A percentile compares a stretch with the other conserved stretches of the same genome.
phyloP scores from a whole-genome alignment of 2,113 vertebrate species.

The Pontoporia blainvillei region DNA sequence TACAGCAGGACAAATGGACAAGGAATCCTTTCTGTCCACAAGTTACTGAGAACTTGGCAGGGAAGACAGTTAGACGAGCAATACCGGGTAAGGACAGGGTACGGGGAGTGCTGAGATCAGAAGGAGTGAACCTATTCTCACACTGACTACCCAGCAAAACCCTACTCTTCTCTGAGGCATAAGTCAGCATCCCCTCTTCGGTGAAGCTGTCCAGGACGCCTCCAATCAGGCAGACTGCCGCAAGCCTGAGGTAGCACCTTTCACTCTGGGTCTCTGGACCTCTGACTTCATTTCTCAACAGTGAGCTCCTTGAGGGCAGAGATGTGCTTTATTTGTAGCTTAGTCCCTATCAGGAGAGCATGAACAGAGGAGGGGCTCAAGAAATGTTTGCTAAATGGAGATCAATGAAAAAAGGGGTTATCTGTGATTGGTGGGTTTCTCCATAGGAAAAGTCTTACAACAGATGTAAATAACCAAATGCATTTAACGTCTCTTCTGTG shows the following conservation, averaged over 20 bases:
- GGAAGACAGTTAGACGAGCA: neutral
- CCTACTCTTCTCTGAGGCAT: neutral
- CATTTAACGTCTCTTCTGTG: neutral
- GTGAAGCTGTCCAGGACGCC: neutral
- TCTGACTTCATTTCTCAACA: neutral
- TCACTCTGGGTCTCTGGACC: neutral
- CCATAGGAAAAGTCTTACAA: neutral
- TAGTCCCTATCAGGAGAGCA: neutral
- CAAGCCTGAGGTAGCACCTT: neutral
- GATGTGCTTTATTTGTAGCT: neutral
- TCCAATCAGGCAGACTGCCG: neutral
- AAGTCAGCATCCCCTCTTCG: neutral
- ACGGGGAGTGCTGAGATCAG: neutral
- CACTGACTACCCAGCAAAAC: neutral
- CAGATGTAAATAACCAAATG: neutral
- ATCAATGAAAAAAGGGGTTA: neutral
- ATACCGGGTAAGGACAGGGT: neutral
- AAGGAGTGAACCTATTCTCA: neutral
- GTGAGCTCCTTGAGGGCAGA: neutral
- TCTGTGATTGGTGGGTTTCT: neutral
- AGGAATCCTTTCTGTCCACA: neutral
- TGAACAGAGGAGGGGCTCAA: neutral
- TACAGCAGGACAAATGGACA: rapidly evolving
- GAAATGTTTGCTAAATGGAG: neutral
- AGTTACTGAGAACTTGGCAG: neutral